Evolutionary conservation across 2,888 invertebrate genomes (phyloP).

Genomic region (Eupithecia insigniata): DNA sequence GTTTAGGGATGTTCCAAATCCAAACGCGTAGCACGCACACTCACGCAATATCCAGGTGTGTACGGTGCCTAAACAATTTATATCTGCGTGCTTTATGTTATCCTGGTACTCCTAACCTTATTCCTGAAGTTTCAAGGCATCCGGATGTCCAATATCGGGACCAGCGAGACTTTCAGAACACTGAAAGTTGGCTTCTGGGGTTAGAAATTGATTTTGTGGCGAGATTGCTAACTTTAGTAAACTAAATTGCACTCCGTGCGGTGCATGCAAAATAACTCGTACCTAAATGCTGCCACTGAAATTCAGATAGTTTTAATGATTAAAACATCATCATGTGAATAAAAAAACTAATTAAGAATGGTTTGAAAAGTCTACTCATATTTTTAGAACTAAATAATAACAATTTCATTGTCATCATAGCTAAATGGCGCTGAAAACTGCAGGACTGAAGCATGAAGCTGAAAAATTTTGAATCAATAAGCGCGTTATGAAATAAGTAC

Average conservation of each 20-base stretch:
- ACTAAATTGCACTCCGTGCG: neutral
- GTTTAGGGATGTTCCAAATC: conserved; percentile 35
- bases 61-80: conserved; percentile 44
- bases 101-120: conserved; percentile 81
- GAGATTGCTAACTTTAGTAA: neutral
- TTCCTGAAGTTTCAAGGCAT: conserved; percentile 81
- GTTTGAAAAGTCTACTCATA: neutral
- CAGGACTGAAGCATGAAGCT: no score
- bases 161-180: conserved; percentile 9
- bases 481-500: neutral
- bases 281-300: neutral
- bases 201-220: conserved; percentile 8
- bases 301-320: neutral
- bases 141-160: conserved; percentile 30
- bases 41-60: conserved; percentile 35
- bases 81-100: conserved; percentile 53
- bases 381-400: neutral
- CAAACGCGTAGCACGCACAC: conserved; percentile 51
- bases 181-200: neutral
- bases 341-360: neutral
- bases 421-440: neutral
- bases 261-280: neutral
- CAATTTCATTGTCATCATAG: neutral
- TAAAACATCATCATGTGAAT: no score
- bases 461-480: neutral